Evolutionary conservation across 2,888 invertebrate species (phyloP), one percentile per base, ranked within the genome.

Genomic region (Lithosia quadra): DNA sequence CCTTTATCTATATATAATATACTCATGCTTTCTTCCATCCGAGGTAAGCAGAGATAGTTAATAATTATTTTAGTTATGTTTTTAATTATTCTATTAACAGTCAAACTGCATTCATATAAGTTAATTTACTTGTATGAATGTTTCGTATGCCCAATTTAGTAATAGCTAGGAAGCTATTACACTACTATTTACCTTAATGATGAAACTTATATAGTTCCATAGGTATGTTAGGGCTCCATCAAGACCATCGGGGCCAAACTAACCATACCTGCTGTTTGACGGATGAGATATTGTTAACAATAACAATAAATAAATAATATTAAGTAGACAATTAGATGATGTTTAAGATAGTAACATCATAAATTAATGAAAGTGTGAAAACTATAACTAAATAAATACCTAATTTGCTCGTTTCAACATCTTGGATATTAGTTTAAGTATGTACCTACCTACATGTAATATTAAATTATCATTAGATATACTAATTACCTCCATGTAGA

Each of bases 81-180:
- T 21, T 58, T 15, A 5, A 39, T 63, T 15, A 65, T 75, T 82
- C 79, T 80, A 68, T 71, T 68, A 79, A 83, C 79, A 84, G 82
- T 83, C 83, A 81, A 84, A 81, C 78, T 77, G 73, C 76, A 79
- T 79, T 77, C 83, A 81, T 82, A 78, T 72, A 61, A 64, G 22
- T 60, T 18, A 24, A n/a, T n/a, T n/a, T 61, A 22, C 43, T 62
- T 68, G 71, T 79, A 78, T 79, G 80, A 78, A 81, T 80, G 80
- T 80, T 80, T 73, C 75, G 83, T 80, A 64, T 81, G 86, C 80
- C 83, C 86, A 87, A 86, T 86, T 86, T 86, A 86, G 77, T 78
- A 72, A 69, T 76, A 59, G 65, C 67, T 49, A 63, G 10, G 61
- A 18, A 43, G 64, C 57, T 64, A 60, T 70, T 70, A 70, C 57